Base-by-base conservation (phyloP, 2,113 vertebrate genomes). In the Antennarius striatus region DNA sequence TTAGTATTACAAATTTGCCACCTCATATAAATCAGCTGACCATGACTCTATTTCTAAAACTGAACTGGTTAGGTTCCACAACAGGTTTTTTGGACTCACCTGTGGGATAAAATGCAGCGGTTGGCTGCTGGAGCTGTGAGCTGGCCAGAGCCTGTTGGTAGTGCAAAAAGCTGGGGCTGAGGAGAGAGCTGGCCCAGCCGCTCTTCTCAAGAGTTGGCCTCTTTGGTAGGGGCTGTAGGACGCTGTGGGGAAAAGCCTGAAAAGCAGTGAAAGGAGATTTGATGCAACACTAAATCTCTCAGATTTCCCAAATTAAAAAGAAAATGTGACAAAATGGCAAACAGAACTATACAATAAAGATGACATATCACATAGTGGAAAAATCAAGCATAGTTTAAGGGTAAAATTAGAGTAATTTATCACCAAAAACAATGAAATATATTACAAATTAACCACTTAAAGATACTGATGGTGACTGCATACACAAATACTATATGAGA, bases 171-270 rank as follows among this genome's bases (percentile, higher is more conserved):
- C 95, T 96, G 88, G 96, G 97, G 82, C 92, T 97, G 89, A 99
- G 95, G 81, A 98, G 91, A 50, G 95, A 89, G 83, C 91, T 93
- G 91, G 95, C 90, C 76, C 95, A 96, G 86, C 93, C 95, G 92
- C 92, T 96, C 90, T 99, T 99, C 92, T 99, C 98, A 83, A 98
- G 93, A 82, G 96, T 96, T 92, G 86, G 94, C 94, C 98, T 97
- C 96, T 99, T 99, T 97, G 97, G 96, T 95, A 99, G 92, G 61
- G 96, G 94, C 64, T 98, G 96, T 84, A 98, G 93, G 89, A 98
- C 80, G 82, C 95, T 94, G 52, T 96, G 95, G 80, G 96, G 96
- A 82, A 98, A 99, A 77, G 91, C 95, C 98, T 99, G 83, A 6
- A 70, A 79, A 63, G 48, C 4, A 59, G 32, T 36, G 7, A 36